Evolutionary conservation across 2,113 vertebrate genomes (phyloP), one percentile per base, ranked within the genome.

Genomic region (Cariama cristata): DNA sequence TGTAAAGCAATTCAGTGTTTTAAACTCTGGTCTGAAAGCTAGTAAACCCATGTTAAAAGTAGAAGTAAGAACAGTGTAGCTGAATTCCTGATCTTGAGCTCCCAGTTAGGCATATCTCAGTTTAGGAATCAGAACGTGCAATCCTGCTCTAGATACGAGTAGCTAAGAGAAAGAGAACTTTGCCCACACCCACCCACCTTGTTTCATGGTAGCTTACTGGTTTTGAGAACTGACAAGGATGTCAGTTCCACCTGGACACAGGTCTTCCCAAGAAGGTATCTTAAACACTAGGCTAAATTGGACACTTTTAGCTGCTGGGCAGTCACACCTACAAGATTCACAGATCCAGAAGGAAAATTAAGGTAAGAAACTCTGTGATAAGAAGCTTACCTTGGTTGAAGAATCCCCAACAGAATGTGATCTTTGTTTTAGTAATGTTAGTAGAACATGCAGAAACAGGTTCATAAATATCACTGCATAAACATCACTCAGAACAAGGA

Each of bases 181-280:
- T 79, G 12, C 24, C 8, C 22, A 47, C 30, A 19, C 18, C 11
- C 11, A 32, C 9, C 5, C 21, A 38, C 8, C 9, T 50, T 59
- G 30, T 79, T 66, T 79, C 44, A 33, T 21, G 24, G 20, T 10
- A 69, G 7, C 5, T 68, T 32, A 35, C 4, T 56, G 32, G 6
- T 69, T 52, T 55, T 74, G n/a, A 82, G 64, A 71, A 50, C 6
- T 24, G 44, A 49, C 15, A 63, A 50, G 9, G 12, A 35, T 40
- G 16, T 35, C 9, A 60, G 22, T 59, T 90, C 13, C 2, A 1
- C 19, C 9, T 40, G 14, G 16, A n/a, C 22, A 58, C 13, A 59
- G 12, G 3, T 76, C 7, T 75, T 87, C 42, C 11, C 33, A 44
- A 40, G 2, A 33, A 0, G 38, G 0, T 38, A 27, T 30, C 11